phyloP scores from a whole-genome alignment of 1,140 invertebrate species.

The Heliconius hermathena region DNA sequence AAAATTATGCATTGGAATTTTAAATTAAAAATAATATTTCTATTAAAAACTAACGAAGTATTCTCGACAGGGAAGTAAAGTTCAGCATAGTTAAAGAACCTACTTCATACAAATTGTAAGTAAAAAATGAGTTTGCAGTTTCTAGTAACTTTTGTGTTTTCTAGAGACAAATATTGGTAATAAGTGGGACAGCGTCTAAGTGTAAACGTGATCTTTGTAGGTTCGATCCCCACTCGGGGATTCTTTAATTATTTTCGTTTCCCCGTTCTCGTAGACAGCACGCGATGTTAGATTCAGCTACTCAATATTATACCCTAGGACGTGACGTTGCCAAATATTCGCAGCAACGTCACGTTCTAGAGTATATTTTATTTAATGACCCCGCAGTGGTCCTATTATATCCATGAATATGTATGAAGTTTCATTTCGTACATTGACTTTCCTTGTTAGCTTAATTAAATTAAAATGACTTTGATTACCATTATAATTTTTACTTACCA shows the following conservation, averaged over 20 bases:
- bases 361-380: not conserved
- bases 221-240: too few relatives aligned
- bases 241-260: too few relatives aligned
- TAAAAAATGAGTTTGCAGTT: not conserved
- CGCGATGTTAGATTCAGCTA: too few relatives aligned
- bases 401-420: not conserved
- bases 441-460: not conserved
- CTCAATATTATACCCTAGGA: too few relatives aligned
- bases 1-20: not conserved
- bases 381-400: not conserved
- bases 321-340: too few relatives aligned
- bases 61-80: not conserved
- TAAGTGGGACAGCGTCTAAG: not conserved
- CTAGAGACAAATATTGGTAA: not conserved
- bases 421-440: not conserved
- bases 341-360: not conserved
- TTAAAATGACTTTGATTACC: not conserved
- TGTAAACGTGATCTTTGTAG: too few relatives aligned
- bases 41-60: constrained; percentile 2
- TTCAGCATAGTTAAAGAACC: not conserved
- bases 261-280: too few relatives aligned
- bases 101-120: constrained; percentile 1
- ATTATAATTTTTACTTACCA: not conserved
- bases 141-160: not conserved
- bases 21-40: constrained; percentile 6